A percentile compares a stretch with the other conserved stretches of the same genome.
Conservation (phyloP, 2,797 vertebrate genomes). For the Phataginus tricuspis region DNA sequence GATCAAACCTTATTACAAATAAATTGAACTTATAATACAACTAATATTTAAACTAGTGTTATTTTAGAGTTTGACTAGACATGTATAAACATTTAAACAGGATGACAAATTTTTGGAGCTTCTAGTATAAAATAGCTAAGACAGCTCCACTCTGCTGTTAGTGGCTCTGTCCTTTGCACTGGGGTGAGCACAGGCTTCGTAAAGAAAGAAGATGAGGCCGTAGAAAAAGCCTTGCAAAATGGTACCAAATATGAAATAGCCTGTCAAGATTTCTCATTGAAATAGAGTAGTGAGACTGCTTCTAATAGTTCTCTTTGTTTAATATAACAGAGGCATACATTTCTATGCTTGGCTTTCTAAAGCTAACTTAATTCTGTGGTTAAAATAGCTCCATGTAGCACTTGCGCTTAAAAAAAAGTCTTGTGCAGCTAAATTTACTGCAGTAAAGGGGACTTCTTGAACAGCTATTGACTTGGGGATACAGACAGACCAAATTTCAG, state of each 20-base stretch:
- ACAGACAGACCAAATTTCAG: not conserved
- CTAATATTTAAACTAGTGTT: conserved; percentile 79
- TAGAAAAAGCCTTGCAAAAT: conserved; percentile 84
- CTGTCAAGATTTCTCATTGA: conserved; percentile 83
- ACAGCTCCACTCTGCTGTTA: not conserved
- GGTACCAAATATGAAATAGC: conserved; percentile 80
- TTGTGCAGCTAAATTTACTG: not conserved
- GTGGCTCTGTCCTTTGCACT: not conserved
- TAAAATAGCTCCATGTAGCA: conserved; percentile 57
- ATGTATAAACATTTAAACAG: conserved; percentile 33
- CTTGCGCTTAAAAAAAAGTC: conserved; percentile 38
- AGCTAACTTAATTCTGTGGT: conserved; percentile 85
- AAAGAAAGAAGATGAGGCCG: conserved; percentile 68
- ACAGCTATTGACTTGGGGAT: not conserved
- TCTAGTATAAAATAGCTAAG: not conserved
- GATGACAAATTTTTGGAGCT: conserved; percentile 11
- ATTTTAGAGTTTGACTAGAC: conserved; percentile 42
- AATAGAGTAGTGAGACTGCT: conserved; percentile 70
- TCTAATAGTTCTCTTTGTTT: conserved; percentile 83
- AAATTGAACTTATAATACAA: conserved; percentile 80
- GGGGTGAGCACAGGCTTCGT: conserved; percentile 56
- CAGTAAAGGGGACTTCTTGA: not conserved
- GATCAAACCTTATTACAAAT: conserved; percentile 73
- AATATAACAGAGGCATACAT: conserved; percentile 82
- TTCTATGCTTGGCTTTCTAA: conserved; percentile 83